Conservation (phyloP, 2,797 vertebrate genomes). For the Paratrypauchen microcephalus region DNA sequence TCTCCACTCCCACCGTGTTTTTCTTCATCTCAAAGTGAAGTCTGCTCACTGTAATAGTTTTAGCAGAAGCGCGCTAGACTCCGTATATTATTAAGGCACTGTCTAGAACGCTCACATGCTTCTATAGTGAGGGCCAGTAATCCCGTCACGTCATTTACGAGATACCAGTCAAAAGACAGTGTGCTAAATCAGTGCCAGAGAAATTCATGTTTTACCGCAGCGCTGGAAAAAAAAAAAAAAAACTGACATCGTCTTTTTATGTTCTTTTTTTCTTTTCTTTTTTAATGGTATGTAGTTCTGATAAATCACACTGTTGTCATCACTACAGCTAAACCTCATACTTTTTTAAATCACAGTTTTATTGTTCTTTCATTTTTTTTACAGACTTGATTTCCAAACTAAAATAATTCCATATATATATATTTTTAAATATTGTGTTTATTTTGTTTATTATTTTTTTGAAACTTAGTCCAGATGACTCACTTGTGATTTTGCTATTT, state of each 20-base stretch:
- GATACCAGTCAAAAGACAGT: conserved; percentile 45
- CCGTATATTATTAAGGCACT: conserved; percentile 55
- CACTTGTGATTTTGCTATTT: no score
- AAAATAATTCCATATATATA: no score
- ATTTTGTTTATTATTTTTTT: no score
- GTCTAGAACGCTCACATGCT: conserved; percentile 57
- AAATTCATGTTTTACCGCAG: conserved; percentile 7
- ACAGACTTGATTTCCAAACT: neutral
- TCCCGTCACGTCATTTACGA: conserved; percentile 65
- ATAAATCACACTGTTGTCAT: neutral
- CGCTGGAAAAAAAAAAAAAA: conserved; percentile 7
- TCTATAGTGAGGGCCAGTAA: conserved; percentile 49
- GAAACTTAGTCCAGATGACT: no score
- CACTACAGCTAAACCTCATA: neutral
- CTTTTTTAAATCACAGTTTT: neutral
- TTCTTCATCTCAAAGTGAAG: conserved; percentile 38
- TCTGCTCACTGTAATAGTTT: conserved; percentile 58
- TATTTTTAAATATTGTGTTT: no score
- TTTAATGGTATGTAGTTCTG: neutral
- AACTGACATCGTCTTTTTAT: neutral
- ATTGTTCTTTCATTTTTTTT: neutral
- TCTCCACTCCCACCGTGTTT: neutral
- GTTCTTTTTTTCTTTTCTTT: neutral
- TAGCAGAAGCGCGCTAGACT: conserved; percentile 55
- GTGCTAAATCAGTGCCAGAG: conserved; percentile 55